Evolutionary conservation across 2,888 invertebrate genomes (phyloP).

Genomic region (Gandaritis pyraliata): DNA sequence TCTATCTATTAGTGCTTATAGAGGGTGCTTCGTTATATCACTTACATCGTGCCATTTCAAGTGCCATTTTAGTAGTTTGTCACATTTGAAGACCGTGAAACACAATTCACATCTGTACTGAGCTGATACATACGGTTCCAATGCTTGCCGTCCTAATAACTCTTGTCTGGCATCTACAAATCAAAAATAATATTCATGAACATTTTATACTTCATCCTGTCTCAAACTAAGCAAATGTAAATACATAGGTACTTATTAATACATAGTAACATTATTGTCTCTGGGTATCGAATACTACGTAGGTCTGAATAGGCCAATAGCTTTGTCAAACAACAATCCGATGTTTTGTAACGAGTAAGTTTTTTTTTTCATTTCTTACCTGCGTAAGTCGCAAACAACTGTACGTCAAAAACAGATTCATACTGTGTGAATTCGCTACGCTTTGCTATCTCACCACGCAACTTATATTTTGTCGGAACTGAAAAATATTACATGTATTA

Average conservation of each 20-base stretch:
- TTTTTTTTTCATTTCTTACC: constrained; percentile 18
- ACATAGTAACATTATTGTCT: no score
- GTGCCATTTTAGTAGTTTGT: constrained; percentile 36
- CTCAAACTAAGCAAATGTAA: no score
- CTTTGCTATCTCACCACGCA: constrained; percentile 22
- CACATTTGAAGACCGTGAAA: constrained; percentile 36
- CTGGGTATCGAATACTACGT: no score
- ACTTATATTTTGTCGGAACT: constrained; percentile 16
- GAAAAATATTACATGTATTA: neutral
- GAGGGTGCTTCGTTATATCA: no score
- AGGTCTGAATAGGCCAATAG: no score
- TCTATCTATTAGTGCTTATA: no score
- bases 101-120: constrained; percentile 31
- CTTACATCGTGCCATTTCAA: constrained; percentile 36
- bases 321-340: no score
- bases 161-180: constrained; percentile 5
- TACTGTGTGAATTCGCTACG: constrained; percentile 34
- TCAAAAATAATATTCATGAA: no score
- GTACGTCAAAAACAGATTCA: constrained; percentile 38
- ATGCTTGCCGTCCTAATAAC: neutral
- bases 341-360: no score
- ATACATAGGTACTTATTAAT: no score
- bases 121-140: constrained; percentile 27
- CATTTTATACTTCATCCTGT: no score
- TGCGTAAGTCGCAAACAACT: constrained; percentile 24